Evolutionary conservation across 2,888 invertebrate species (phyloP), one percentile per base, ranked within the genome.

Genomic region (Diadegma fenestrale): DNA sequence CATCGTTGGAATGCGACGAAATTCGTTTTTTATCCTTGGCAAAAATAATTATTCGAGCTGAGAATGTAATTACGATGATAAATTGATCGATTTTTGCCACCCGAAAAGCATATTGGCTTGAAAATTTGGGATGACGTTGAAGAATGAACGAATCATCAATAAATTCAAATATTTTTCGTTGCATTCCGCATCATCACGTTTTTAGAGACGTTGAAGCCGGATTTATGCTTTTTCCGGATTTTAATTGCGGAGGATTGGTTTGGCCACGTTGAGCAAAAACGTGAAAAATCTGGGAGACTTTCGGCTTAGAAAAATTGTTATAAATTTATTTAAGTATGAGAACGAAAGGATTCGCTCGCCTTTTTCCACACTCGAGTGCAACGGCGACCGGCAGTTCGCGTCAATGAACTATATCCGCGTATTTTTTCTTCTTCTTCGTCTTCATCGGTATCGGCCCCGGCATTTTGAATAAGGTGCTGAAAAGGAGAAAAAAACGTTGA

Each of bases 391-490:
- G 14, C n/a, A 8, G 5, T 58, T 12, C 12, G 26, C 64, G 37
- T 64, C 72, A 85, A 45, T 85, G 85, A 22, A 85, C 82, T 66
- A 93, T 88, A 84, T 94, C 91, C 71, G 91, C 68, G 51, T 96
- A 97, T 81, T 96, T 95, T 93, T 97, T 98, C 94, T 97, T 97
- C 94, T 98, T 98, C 93, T 97, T 98, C 64, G 96, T 95, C 92
- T 97, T 97, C 41, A 95, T 95, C 12, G 97, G 96, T 26, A 97
- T 94, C 2, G 97, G 97, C 0, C 97, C 97, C n/a, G 97, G 97
- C 87, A 97, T 97, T 94, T 98, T 98, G 94, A 98, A 98, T 14
- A 98, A 97, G 71, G 98, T 98, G 91, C 98, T 98, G 95, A 87
- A 96, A 96, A 91, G 92, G 83, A 94, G 88, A 30, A 41, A 37